A percentile compares a stretch with the other conserved stretches of the same genome.
phyloP scores from a whole-genome alignment of 2,888 invertebrate genomes.

The Drosophila mercatorum region DNA sequence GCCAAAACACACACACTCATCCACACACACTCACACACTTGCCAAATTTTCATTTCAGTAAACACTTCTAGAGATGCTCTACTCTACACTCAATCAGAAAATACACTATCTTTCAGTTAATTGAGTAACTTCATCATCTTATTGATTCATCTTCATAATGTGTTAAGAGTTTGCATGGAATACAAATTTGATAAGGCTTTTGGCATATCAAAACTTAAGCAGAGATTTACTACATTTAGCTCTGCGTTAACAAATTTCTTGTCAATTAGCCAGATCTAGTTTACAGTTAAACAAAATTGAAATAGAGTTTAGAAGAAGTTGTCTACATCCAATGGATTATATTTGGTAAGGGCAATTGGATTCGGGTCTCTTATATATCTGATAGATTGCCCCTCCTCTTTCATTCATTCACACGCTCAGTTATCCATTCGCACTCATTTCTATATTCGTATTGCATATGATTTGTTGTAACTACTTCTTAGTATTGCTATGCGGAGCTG shows the following conservation, averaged over 20 bases:
- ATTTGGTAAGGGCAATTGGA: background rate
- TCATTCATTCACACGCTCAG: background rate
- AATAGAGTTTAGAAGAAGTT: background rate
- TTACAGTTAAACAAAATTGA: background rate
- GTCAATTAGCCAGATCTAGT: background rate
- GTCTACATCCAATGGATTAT: background rate
- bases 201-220: background rate
- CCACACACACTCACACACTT: background rate
- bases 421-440: constrained; percentile 24
- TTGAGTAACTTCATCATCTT: background rate
- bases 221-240: background rate
- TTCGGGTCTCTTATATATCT: background rate
- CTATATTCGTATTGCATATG: constrained; percentile 46
- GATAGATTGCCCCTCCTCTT: background rate
- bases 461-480: constrained; percentile 39
- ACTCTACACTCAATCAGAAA: background rate
- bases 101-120: background rate
- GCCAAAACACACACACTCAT: background rate
- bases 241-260: background rate
- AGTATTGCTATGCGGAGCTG: constrained; percentile 44
- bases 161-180: background rate
- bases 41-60: background rate
- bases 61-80: background rate
- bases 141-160: background rate
- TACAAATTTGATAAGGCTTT: background rate